Evolutionary conservation across 2,797 vertebrate genomes (phyloP), one percentile per base, ranked within the genome.

Genomic region (Gymnoscopelus microlampas): DNA sequence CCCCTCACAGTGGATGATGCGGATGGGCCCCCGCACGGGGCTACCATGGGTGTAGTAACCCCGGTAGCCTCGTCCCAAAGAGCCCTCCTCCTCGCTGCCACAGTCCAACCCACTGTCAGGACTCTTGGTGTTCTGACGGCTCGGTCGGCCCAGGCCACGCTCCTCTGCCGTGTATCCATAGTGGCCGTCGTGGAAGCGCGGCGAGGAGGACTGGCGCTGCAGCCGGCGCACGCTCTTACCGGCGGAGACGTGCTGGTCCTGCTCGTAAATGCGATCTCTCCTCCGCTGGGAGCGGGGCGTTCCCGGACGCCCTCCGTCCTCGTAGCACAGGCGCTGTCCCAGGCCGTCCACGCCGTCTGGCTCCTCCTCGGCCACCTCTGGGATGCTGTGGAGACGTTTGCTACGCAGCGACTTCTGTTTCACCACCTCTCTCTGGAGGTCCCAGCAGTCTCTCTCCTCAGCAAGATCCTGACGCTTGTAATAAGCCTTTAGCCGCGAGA

Each of bases 381-480:
- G 97, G 86, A 99, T 98, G 95, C 97, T 99, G 94, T 96, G 97
- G 76, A 99, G 96, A 65, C 94, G 95, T 83, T 97, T 96, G 87
- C 94, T 95, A 87, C 95, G 96, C 19, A 91, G 95, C 8, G 90
- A 96, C 79, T 88, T 93, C 78, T 95, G 96, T 68, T 93, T 95
- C 79, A 96, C 94, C 91, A 94, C 93, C 89, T 96, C 95, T 56
- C 95, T 91, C 79, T 94, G 96, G 65, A 96, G 95, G 93, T 88
- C 94, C 94, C 94, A 96, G 88, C 92, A 95, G 87, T 94, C 92
- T 51, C 93, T 85, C 84, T 92, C 95, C 93, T 86, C 94, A 12
- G 91, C 83, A 79, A 94, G 82, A 71, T 95, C 93, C 73, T 94
- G 94, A 82, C 92, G 93, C 85, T 94, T 94, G 94, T 89, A 87